Evolutionary conservation across 2,113 vertebrate genomes (phyloP).

Genomic region (Seriola aureovittata): DNA sequence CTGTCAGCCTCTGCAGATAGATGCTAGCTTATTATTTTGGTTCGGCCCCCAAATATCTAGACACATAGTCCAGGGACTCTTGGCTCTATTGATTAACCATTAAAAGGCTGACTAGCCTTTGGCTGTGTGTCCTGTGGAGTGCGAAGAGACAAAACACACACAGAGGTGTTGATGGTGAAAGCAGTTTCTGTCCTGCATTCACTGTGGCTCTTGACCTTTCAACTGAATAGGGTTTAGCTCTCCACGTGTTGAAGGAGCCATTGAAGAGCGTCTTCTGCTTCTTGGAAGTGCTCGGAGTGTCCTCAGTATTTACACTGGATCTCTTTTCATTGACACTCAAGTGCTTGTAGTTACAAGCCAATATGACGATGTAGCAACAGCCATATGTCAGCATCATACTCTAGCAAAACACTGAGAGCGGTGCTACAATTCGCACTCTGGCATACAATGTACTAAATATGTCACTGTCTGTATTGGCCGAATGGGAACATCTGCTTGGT

Average conservation of each 20-base stretch:
- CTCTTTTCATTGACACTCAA: conserved; percentile 43
- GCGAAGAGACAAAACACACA: conserved; percentile 59
- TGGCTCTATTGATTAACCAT: conserved; percentile 81
- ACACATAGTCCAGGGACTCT: conserved; percentile 61
- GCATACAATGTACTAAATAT: too few species aligned
- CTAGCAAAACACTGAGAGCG: too few species aligned
- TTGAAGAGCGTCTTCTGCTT: conserved; percentile 33
- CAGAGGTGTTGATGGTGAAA: conserved; percentile 64
- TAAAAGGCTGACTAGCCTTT: conserved; percentile 70
- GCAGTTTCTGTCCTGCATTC: conserved; percentile 57
- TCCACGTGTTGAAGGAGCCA: conserved; percentile 36
- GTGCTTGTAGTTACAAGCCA: conserved; percentile 24
- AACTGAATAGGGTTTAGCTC: conserved; percentile 32
- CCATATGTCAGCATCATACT: conserved; percentile 6
- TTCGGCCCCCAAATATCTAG: conserved; percentile 67
- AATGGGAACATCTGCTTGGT: too few species aligned
- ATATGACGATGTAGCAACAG: conserved; percentile 25
- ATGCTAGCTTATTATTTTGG: conserved; percentile 71
- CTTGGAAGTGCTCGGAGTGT: conserved; percentile 33
- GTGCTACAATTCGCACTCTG: too few species aligned
- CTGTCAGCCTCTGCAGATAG: conserved; percentile 70
- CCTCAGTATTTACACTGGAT: conserved; percentile 8
- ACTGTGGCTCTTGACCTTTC: conserved; percentile 65
- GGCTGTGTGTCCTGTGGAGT: conserved; percentile 57
- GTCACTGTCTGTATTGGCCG: too few species aligned